Base-by-base conservation (phyloP, 1,140 invertebrate species). In the Dreissena polymorpha region DNA sequence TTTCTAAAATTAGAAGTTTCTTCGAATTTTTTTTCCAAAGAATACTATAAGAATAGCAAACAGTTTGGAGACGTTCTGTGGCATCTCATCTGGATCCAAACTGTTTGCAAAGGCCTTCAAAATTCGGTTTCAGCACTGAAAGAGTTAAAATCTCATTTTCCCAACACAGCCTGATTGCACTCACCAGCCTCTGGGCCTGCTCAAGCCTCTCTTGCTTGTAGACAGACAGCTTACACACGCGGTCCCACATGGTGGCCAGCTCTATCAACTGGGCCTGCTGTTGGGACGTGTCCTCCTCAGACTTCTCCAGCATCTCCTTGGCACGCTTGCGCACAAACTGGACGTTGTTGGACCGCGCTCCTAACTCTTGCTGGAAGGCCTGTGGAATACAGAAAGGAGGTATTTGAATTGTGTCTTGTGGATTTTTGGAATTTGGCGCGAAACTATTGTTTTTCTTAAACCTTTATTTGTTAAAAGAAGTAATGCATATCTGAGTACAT, bases 321-420 rank as follows among this genome's bases (percentile, higher is more conserved):
- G 97, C 98, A 10, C 97, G 98, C 89, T 96, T 96, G 25, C 96
- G 95, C 0, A 99, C 97, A 3, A 96, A 96, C 69, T 97, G 95
- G 94, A 99, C 97, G 91, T 98, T 98, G 53, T 95, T 95, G 29
- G 96, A 94, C 18, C 98, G 94, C 63, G 96, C 97, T 86, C 97
- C 95, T 10, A 99, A 94, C 90, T 99, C 98, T 89, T 96, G 96
- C 92, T 99, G 97, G 91, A 99, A 97, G 88, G 95, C 95, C 95
- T 96, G 91, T 0, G 92, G 92, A 70, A 76, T 8, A 18, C 16
- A 75, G 50, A 57, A 64, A 64, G 0, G 25, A 39, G 8, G 39
- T 39, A 23, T 57, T 10, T 8, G 71, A 76, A 39, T 39, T 39
- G 86, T 88, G 95, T 95, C 93, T 96, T 97, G 90, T 99, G 98